Percentiles rank a stretch among this genome's conserved stretches.
Conservation (phyloP, 2,888 invertebrate genomes). For the Linnaemya vulpina region DNA sequence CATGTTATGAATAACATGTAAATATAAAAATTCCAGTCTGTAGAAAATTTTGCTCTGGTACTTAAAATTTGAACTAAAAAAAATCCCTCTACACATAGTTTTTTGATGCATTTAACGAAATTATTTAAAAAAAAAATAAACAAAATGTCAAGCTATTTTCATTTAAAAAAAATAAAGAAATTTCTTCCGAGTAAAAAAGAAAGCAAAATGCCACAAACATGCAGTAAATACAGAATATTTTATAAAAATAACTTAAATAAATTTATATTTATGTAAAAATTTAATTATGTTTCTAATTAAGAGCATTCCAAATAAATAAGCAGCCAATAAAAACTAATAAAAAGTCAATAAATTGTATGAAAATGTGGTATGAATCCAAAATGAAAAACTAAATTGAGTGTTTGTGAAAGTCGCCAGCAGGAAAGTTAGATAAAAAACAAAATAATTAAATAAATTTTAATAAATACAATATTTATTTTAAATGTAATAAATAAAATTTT, state of each 20-base stretch:
- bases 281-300: conserved; percentile 71
- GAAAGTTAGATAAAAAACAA: conserved; percentile 54
- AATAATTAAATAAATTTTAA: conserved; percentile 27
- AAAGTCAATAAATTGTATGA: conserved; percentile 52
- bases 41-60: background rate
- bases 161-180: background rate
- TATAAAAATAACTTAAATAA: conserved; percentile 44
- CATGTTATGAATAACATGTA: background rate
- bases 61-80: background rate
- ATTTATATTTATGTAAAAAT: conserved; percentile 63
- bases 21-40: conserved; percentile 13
- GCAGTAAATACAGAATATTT: conserved; percentile 23
- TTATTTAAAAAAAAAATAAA: conserved; percentile 25
- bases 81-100: conserved; percentile 57
- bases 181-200: conserved; percentile 31
- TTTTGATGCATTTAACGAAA: conserved; percentile 70
- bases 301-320: conserved; percentile 67
- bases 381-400: conserved; percentile 2
- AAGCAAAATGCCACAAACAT: conserved; percentile 1
- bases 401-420: conserved; percentile 33
- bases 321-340: conserved; percentile 35
- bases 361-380: conserved; percentile 34
- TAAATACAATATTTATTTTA: conserved; percentile 19
- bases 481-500: conserved; percentile 36
- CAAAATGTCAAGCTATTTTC: conserved; percentile 8